Conservation (phyloP, 2,888 invertebrate species). For the Andrena chrysosceles region DNA sequence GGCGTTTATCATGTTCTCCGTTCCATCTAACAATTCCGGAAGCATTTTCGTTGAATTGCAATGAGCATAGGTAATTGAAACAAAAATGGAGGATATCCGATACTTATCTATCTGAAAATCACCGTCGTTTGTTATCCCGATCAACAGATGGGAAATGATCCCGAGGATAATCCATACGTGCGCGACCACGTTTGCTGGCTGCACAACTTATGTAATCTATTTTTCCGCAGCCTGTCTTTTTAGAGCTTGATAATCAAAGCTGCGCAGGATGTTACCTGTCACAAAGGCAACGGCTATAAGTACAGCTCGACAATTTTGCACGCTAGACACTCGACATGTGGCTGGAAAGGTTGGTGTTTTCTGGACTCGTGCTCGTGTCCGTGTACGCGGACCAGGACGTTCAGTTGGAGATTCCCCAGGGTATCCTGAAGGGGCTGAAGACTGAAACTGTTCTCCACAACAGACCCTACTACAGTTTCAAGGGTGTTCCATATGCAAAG, state of each 20-base stretch:
- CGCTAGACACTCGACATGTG: slow-evolving; percentile 69
- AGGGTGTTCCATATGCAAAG: slow-evolving; percentile 81
- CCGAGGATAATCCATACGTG: slow-evolving; percentile 30
- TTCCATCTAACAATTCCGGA: slow-evolving; percentile 56
- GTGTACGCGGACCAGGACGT: slow-evolving; percentile 73
- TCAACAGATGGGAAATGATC: slow-evolving; percentile 28
- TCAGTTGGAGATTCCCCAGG: slow-evolving; percentile 77
- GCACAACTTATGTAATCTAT: slow-evolving; percentile 48
- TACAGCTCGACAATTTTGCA: not conserved
- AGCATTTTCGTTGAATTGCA: slow-evolving; percentile 22
- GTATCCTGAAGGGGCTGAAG: slow-evolving; percentile 77
- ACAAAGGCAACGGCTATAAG: slow-evolving; percentile 44
- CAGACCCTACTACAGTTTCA: slow-evolving; percentile 78
- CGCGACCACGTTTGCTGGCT: slow-evolving; percentile 31
- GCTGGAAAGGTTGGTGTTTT: slow-evolving; percentile 66
- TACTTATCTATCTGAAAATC: slow-evolving; percentile 42
- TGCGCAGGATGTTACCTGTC: not conserved
- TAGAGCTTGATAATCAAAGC: not conserved
- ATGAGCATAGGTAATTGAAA: slow-evolving; percentile 14
- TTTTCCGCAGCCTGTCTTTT: slow-evolving; percentile 29
- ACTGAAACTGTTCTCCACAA: slow-evolving; percentile 71
- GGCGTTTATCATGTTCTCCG: not conserved
- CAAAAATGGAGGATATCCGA: slow-evolving; percentile 60
- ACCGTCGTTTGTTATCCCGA: slow-evolving; percentile 14
- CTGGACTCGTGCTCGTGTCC: slow-evolving; percentile 50